Percentiles rank a stretch among this genome's conserved stretches.
Conservation (phyloP, 2,113 vertebrate genomes). For the Oreochromis niloticus region DNA sequence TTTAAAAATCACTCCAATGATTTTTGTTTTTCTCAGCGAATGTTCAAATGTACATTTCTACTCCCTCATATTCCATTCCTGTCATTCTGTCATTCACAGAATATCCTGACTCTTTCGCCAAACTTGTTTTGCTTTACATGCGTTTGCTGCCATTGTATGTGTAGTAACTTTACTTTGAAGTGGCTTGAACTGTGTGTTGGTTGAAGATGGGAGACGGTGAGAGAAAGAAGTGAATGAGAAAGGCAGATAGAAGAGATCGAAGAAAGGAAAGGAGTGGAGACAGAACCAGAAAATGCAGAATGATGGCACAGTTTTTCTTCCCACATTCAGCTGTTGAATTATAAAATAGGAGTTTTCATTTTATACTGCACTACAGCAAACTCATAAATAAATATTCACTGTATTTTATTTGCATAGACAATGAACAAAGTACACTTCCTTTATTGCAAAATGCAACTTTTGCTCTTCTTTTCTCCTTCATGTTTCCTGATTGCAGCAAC, state of each 20-base stretch:
- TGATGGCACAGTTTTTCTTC: neutral
- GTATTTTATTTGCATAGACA: neutral
- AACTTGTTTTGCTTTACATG: neutral
- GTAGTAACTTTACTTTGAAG: conserved; percentile 22
- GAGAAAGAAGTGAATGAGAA: neutral
- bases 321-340: conserved; percentile 10
- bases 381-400: neutral
- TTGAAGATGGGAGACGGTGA: neutral
- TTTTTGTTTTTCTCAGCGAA: neutral
- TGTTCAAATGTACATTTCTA: neutral
- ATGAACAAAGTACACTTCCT: neutral
- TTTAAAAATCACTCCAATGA: neutral
- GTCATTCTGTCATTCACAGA: conserved; percentile 3
- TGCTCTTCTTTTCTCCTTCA: neutral
- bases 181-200: neutral
- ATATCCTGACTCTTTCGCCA: neutral
- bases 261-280: neutral
- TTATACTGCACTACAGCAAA: neutral
- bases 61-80: neutral
- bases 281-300: neutral
- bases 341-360: conserved; percentile 13
- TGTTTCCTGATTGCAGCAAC: neutral
- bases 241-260: neutral
- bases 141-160: neutral
- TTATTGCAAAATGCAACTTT: neutral